These are phyloP conservation scores for Nezara viridula DNA, from an alignment of 2,888 invertebrate genomes.

Conservation along the genomic window DNA sequence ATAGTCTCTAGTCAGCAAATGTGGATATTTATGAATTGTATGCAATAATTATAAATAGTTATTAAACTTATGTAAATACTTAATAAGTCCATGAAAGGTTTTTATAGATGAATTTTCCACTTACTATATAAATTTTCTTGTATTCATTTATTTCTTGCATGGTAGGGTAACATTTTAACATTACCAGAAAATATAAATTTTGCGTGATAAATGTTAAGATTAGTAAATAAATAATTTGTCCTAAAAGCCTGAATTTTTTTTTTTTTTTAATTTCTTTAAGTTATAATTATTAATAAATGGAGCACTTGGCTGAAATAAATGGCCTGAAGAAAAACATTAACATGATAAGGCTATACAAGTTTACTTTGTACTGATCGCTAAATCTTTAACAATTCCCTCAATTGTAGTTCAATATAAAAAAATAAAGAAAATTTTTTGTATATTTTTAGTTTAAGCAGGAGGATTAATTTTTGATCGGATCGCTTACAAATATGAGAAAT, in stretches of 20 bases:
- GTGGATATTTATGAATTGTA: conserved; percentile 44
- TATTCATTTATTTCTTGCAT: neutral
- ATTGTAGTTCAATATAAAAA: neutral
- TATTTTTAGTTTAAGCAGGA: too few relatives aligned
- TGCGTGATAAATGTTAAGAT: neutral
- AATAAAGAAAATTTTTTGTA: too few relatives aligned
- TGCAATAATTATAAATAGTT: conserved; percentile 44
- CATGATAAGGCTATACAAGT: too few relatives aligned
- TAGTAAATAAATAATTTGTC: neutral
- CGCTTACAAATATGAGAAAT: too few relatives aligned
- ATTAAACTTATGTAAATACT: neutral
- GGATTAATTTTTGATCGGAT: too few relatives aligned
- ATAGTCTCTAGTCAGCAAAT: conserved; percentile 39
- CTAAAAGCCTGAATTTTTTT: neutral
- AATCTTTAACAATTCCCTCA: too few relatives aligned
- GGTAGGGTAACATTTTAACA: neutral
- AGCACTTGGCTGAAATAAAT: neutral
- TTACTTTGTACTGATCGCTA: too few relatives aligned
- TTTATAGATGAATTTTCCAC: neutral
- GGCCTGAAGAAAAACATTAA: neutral
- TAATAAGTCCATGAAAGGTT: neutral
- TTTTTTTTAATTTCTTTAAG: neutral
- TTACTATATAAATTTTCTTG: neutral
- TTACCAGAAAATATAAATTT: neutral
- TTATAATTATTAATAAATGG: neutral